Base-by-base conservation (phyloP, 2,888 invertebrate species). In the Polymixis flavicincta region DNA sequence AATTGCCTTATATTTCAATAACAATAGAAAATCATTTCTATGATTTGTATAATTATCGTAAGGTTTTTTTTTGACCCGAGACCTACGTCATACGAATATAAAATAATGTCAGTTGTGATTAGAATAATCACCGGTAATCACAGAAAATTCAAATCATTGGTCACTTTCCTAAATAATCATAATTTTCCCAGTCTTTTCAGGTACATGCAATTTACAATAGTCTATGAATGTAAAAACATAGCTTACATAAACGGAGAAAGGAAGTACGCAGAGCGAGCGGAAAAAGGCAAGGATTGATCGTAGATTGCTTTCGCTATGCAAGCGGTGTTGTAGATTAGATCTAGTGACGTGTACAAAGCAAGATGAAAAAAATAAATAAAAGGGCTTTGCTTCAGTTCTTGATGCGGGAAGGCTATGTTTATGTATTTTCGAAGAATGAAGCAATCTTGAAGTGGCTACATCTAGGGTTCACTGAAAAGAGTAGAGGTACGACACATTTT, bases 261-360 rank as follows among this genome's bases (percentile, higher is more conserved):
- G 45, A 81, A 81, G 63, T 45, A 75, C n/a, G 52, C 57, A 64
- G 45, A 64, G 57, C 52, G 63, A 75, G 50, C 75, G 75, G 74
- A 59, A 77, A 81, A 81, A 59, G 76, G 77, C 82, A n/a, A 28
- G 59, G 52, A 75, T 81, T 74, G 77, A 81, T 82, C 82, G 48
- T 52, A 82, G 77, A 77, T 82, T 82, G 82, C 82, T 75, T 77
- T 64, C 9, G 57, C 59, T 75, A 59, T 74, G 57, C 52, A 82
- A 75, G 82, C 52, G 52, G 64, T 59, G 37, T 64, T 81, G 22
- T 28, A 82, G 76, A 77, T 77, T 75, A 64, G 25, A 77, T 74
- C 75, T 52, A 28, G 52, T 54, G 80, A 54, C 52, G 73, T 37
- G 13, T n/a, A 52, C n/a, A 45, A 45, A 37, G 32, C 17, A 8